Percentiles rank a stretch among this genome's conserved stretches.
Conservation (phyloP, 2,888 invertebrate species). For the Ptilodon capucinus region DNA sequence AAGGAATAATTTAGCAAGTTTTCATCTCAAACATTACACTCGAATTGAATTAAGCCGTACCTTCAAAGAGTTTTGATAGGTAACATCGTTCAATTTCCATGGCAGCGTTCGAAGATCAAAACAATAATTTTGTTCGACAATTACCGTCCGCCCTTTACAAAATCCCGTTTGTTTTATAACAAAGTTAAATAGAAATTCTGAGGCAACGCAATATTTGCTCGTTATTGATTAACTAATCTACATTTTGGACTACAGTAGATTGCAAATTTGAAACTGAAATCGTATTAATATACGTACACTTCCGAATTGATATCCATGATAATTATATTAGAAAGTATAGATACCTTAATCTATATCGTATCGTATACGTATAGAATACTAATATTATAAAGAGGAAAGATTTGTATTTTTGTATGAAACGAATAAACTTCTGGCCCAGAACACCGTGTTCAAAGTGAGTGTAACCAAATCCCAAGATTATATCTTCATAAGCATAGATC, state of each 20-base stretch:
- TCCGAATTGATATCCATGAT: too few relatives aligned
- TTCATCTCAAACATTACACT: not conserved
- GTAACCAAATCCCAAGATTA: slow-evolving; percentile 28
- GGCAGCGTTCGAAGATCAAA: slow-evolving; percentile 22
- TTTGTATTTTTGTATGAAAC: too few relatives aligned
- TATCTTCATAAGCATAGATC: slow-evolving; percentile 33
- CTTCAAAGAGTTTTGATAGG: slow-evolving; percentile 10
- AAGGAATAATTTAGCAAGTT: too few relatives aligned
- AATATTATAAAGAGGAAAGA: too few relatives aligned
- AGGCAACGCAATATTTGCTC: slow-evolving; percentile 32
- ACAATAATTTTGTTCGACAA: slow-evolving; percentile 25
- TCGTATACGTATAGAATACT: too few relatives aligned
- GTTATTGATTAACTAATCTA: slow-evolving; percentile 20
- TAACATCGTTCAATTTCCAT: slow-evolving; percentile 24
- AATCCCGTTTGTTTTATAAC: slow-evolving; percentile 25
- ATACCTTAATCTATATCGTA: too few relatives aligned
- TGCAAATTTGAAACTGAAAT: not conserved
- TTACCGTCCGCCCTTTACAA: slow-evolving; percentile 19
- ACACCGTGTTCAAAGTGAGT: slow-evolving; percentile 8
- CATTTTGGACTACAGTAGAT: slow-evolving; percentile 3
- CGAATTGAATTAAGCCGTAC: slow-evolving; percentile 11
- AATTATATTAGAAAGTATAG: too few relatives aligned
- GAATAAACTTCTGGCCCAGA: too few relatives aligned
- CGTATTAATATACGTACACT: too few relatives aligned
- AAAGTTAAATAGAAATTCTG: slow-evolving; percentile 34